These are phyloP conservation scores for Psephotus haematonotus DNA, from an alignment of 2,113 vertebrate genomes.

Conservation along the genomic window DNA sequence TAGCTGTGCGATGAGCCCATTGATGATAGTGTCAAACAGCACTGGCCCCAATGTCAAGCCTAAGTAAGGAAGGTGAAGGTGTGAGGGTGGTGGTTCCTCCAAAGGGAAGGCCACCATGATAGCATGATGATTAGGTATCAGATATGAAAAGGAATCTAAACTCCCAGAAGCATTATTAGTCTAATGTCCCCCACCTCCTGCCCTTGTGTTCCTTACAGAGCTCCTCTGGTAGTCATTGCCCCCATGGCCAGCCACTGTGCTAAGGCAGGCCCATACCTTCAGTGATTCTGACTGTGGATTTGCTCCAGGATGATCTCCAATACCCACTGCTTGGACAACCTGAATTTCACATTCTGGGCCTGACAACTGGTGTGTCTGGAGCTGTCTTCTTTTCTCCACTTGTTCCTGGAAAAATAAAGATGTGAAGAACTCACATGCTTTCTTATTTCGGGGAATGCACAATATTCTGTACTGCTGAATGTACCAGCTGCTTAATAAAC, in stretches of 20 bases:
- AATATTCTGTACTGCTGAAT: not conserved
- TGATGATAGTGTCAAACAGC: not conserved
- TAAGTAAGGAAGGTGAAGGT: not conserved
- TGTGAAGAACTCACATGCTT: not conserved
- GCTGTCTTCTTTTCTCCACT: not conserved
- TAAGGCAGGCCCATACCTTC: not conserved
- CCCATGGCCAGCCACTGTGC: not conserved
- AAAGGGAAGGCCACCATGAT: not conserved
- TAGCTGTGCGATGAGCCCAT: not conserved
- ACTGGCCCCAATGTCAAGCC: not conserved
- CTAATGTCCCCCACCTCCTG: not conserved
- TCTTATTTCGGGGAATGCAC: not conserved
- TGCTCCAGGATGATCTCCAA: not conserved
- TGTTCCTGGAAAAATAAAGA: not conserved
- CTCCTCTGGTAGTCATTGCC: not conserved
- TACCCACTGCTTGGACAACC: not conserved
- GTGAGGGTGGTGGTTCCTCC: not conserved
- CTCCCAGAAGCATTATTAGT: not conserved
- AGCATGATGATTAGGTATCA: not conserved
- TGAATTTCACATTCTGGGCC: not conserved
- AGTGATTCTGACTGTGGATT: not conserved
- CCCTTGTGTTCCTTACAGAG: not conserved
- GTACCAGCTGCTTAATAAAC: not conserved
- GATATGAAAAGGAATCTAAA: not conserved
- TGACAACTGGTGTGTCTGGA: not conserved